phyloP scores from a whole-genome alignment of 1,140 invertebrate species.

The Apis florea region DNA sequence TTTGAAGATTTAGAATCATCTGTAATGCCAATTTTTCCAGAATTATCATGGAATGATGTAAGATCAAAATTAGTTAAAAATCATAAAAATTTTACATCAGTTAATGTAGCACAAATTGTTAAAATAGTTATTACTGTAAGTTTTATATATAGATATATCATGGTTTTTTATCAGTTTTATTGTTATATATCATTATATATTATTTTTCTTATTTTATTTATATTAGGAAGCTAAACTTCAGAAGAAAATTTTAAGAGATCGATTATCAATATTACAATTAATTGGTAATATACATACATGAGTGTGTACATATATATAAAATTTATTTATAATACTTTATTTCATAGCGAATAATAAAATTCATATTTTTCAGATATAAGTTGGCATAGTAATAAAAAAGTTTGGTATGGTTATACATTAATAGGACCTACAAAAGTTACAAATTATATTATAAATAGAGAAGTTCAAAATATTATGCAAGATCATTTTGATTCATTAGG shows the following conservation, averaged over 20 bases:
- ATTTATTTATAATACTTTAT: neutral
- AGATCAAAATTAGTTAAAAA: constrained; percentile 62
- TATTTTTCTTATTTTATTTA: neutral
- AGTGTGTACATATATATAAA: too few relatives aligned
- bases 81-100: constrained; percentile 62
- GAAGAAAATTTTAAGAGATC: constrained; percentile 50
- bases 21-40: constrained; percentile 70
- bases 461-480: constrained; percentile 56
- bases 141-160: neutral
- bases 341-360: constrained; percentile 1
- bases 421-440: constrained; percentile 8
- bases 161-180: constrained; percentile 5
- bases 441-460: constrained; percentile 21
- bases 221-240: constrained; percentile 47
- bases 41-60: constrained; percentile 66
- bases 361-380: constrained; percentile 67
- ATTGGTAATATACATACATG: constrained; percentile 61
- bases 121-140: constrained; percentile 62
- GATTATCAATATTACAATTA: constrained; percentile 63
- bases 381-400: constrained; percentile 67
- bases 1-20: constrained; percentile 71
- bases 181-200: constrained; percentile 1
- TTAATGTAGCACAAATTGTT: constrained; percentile 58
- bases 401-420: constrained; percentile 70
- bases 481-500: constrained; percentile 45